Evolutionary conservation across 2,113 vertebrate genomes (phyloP).

Genomic region (Dipodomys spectabilis): DNA sequence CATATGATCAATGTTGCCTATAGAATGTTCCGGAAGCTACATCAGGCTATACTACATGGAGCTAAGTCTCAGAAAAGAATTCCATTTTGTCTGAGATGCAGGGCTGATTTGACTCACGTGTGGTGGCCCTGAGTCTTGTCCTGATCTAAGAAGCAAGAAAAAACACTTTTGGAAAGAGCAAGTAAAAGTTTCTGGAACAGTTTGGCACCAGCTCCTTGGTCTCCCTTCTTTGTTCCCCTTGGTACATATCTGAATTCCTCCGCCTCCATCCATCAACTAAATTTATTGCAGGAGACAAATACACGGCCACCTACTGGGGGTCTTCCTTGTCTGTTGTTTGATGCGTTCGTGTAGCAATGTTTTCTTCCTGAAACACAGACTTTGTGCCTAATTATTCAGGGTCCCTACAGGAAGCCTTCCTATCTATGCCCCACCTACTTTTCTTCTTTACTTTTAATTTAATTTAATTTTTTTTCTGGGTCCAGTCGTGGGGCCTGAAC

Average conservation of each 20-base stretch:
- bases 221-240: neutral
- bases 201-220: neutral
- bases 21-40: neutral
- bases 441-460: neutral
- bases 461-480: too few species aligned
- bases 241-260: neutral
- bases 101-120: fast-evolving
- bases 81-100: neutral
- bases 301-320: neutral
- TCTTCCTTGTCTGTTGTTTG: neutral
- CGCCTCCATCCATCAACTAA: neutral
- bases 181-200: fast-evolving
- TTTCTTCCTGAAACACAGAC: neutral
- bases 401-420: neutral
- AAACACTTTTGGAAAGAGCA: neutral
- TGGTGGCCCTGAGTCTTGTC: neutral
- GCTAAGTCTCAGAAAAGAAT: neutral
- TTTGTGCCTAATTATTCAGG: too few species aligned
- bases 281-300: neutral
- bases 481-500: too few species aligned
- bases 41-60: neutral
- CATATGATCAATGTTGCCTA: neutral
- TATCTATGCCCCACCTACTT: neutral
- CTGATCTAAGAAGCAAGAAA: neutral
- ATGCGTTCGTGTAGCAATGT: neutral